A percentile compares a stretch with the other conserved stretches of the same genome.
Conservation (phyloP, 2,888 invertebrate genomes). For the Agrilus mali region DNA sequence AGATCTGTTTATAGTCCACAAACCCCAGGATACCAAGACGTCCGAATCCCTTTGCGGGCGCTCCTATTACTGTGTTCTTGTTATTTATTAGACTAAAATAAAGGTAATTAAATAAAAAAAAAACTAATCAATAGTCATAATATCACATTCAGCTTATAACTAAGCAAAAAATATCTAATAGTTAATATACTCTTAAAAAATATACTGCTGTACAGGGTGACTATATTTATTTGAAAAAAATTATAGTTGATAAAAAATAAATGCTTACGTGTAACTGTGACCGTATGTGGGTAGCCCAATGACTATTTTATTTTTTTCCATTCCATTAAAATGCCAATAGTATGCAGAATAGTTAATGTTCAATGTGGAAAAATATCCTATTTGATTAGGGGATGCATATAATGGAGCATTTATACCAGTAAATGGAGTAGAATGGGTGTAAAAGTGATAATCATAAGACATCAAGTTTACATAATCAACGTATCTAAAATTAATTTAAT, state of each 20-base stretch:
- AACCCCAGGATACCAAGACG: slow-evolving; percentile 55
- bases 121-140: not conserved
- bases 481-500: slow-evolving; percentile 36
- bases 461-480: slow-evolving; percentile 81
- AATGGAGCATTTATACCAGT: slow-evolving; percentile 79
- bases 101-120: not conserved
- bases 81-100: slow-evolving; percentile 48
- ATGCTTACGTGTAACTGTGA: slow-evolving; percentile 54
- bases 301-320: slow-evolving; percentile 65
- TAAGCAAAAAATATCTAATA: too few relatives aligned
- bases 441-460: slow-evolving; percentile 85
- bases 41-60: slow-evolving; percentile 61
- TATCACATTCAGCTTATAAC: not conserved
- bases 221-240: too few relatives aligned
- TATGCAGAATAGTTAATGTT: slow-evolving; percentile 73
- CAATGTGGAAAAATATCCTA: slow-evolving; percentile 51
- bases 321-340: slow-evolving; percentile 64
- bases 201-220: too few relatives aligned
- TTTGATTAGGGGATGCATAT: slow-evolving; percentile 46
- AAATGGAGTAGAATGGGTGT: slow-evolving; percentile 59
- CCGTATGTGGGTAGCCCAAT: slow-evolving; percentile 84
- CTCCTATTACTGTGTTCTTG: slow-evolving; percentile 51
- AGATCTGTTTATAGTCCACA: slow-evolving; percentile 56
- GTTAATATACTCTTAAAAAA: too few relatives aligned
- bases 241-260: too few relatives aligned